Evolutionary conservation across 2,797 vertebrate genomes (phyloP).

Genomic region (Notamacropus eugenii): DNA sequence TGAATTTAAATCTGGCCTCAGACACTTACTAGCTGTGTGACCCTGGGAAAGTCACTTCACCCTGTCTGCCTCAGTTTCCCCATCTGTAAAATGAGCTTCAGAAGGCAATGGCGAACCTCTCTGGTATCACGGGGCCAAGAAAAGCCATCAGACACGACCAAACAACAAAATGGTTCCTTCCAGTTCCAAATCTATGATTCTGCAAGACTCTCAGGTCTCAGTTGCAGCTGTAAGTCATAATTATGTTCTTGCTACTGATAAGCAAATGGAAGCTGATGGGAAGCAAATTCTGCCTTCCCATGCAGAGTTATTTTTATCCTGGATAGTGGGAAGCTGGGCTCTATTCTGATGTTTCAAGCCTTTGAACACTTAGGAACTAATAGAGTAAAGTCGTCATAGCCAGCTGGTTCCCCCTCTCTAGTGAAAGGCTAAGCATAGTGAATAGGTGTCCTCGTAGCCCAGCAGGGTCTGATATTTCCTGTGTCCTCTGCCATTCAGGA

Average conservation of each 20-base stretch:
- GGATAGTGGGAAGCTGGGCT: background rate
- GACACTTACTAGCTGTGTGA: background rate
- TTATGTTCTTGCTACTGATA: background rate
- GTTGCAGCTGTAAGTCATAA: background rate
- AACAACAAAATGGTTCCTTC: background rate
- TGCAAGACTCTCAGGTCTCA: background rate
- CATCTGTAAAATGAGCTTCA: background rate
- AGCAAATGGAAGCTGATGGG: background rate
- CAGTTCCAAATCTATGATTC: background rate
- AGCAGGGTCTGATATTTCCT: background rate
- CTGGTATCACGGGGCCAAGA: background rate
- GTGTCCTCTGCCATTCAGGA: constrained; percentile 82
- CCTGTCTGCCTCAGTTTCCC: background rate
- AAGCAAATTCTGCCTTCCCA: background rate
- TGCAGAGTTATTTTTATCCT: background rate
- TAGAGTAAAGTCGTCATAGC: background rate
- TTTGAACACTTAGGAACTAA: background rate
- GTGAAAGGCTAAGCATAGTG: background rate
- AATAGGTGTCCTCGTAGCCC: background rate
- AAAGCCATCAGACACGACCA: background rate
- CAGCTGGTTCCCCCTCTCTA: background rate
- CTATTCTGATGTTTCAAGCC: background rate
- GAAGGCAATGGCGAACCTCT: background rate
- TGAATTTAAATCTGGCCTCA: background rate
- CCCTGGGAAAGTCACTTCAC: background rate